These are phyloP conservation scores for Chiloscyllium plagiosum DNA, from an alignment of 2,113 vertebrate species.

Conservation along the genomic window DNA sequence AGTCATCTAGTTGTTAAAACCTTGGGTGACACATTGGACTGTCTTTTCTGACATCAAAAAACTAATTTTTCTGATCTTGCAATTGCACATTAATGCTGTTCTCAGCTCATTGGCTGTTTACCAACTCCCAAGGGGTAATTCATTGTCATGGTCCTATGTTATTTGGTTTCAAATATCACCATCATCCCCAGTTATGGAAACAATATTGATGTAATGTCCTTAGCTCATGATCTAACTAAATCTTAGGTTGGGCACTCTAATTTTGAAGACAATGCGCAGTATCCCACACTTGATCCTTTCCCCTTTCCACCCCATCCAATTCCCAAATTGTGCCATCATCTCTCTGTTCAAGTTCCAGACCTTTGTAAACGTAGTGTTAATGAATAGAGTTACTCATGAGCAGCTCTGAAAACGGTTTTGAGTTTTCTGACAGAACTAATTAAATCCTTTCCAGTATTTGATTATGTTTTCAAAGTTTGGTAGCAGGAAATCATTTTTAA, in stretches of 20 bases:
- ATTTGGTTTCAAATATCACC: background rate
- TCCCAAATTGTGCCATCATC: background rate
- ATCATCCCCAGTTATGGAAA: background rate
- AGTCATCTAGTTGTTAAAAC: too few relatives aligned
- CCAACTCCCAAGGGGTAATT: background rate
- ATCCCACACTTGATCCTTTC: too few relatives aligned
- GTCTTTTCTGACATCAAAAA: too few relatives aligned
- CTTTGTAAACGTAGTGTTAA: background rate
- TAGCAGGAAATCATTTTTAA: conserved; percentile 1
- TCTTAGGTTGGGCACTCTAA: background rate
- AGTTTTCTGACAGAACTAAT: background rate
- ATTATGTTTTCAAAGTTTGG: background rate
- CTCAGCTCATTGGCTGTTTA: conserved; percentile 21
- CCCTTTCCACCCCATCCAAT: background rate
- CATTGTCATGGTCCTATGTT: background rate
- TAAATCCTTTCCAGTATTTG: background rate
- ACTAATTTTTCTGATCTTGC: too few relatives aligned
- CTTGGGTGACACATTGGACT: too few relatives aligned
- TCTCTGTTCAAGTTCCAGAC: background rate
- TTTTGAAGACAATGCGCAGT: background rate
- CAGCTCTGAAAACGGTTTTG: background rate
- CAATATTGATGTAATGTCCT: background rate
- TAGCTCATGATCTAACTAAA: background rate
- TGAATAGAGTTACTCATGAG: background rate
- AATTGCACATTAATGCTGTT: background rate